phyloP scores from a whole-genome alignment of 2,888 invertebrate genomes.

The Choristoneura rosaceana region DNA sequence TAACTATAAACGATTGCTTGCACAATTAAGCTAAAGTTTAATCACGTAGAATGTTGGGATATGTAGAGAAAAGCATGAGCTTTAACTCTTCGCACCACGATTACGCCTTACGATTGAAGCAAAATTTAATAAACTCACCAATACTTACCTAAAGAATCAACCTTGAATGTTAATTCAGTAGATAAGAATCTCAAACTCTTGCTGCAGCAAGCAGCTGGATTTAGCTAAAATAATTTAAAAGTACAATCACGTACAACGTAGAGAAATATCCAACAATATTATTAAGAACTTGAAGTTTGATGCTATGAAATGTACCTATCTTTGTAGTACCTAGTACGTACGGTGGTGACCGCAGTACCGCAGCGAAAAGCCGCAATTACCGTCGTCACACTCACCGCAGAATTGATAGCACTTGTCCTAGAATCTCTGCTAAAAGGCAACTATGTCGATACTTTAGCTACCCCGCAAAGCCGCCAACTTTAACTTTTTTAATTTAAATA shows the following conservation, averaged over 20 bases:
- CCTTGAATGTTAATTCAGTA: background rate
- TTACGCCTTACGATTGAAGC: background rate
- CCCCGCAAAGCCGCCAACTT: constrained; percentile 16
- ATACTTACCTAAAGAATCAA: background rate
- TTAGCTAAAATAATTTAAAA: background rate
- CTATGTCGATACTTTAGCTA: constrained; percentile 25
- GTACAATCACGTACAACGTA: background rate
- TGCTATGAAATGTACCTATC: constrained; percentile 1
- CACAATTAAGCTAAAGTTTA: background rate
- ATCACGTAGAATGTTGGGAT: background rate
- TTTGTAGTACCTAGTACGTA: constrained; percentile 11
- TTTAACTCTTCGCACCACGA: background rate
- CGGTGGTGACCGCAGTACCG: constrained; percentile 22
- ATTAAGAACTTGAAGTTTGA: constrained; percentile 1
- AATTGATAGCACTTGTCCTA: constrained; percentile 40
- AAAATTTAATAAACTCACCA: background rate
- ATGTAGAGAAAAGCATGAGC: background rate
- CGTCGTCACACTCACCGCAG: constrained; percentile 34
- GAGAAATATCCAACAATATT: background rate
- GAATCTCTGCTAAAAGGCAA: constrained; percentile 37
- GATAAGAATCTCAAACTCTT: constrained; percentile 6
- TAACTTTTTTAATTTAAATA: constrained; percentile 32
- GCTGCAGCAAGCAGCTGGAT: no score
- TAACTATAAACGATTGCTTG: background rate
- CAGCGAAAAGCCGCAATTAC: constrained; percentile 32